Conservation (phyloP, 2,113 vertebrate genomes). For the Melanerpes formicivorus region DNA sequence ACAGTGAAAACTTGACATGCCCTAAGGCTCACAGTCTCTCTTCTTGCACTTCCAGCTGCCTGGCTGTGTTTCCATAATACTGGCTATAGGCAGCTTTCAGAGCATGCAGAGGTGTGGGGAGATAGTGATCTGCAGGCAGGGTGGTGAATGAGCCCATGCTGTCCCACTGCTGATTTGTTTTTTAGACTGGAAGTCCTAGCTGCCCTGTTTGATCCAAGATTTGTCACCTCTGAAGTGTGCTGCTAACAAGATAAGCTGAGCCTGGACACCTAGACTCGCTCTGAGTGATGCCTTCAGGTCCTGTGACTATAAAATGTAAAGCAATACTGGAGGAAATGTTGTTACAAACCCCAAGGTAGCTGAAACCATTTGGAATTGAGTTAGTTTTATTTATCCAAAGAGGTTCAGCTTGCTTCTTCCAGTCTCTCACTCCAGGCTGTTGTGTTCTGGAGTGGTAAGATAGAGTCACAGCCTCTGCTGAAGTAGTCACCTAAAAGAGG, state of each 20-base stretch:
- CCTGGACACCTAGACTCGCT: background rate
- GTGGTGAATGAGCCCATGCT: background rate
- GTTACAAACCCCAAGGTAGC: rapidly evolving
- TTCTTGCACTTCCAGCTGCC: background rate
- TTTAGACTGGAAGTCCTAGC: background rate
- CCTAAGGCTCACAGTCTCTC: background rate
- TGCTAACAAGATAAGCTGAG: background rate
- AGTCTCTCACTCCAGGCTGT: background rate
- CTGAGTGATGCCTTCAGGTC: background rate
- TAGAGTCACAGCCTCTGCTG: background rate
- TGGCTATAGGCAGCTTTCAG: background rate
- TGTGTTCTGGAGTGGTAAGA: background rate
- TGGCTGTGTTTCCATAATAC: background rate
- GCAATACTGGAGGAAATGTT: background rate
- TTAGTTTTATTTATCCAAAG: background rate
- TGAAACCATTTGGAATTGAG: background rate
- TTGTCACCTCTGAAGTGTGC: background rate
- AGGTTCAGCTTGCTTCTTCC: background rate
- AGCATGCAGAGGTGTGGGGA: background rate
- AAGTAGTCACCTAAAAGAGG: background rate
- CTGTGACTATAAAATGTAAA: background rate
- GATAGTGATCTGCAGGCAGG: background rate
- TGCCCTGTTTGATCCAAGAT: background rate
- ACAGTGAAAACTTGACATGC: background rate
- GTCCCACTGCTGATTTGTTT: background rate